A percentile compares a stretch with the other conserved stretches of the same genome.
Evolutionary conservation across 1,140 invertebrate genomes (phyloP).

Genomic region (Asbolus verrucosus): DNA sequence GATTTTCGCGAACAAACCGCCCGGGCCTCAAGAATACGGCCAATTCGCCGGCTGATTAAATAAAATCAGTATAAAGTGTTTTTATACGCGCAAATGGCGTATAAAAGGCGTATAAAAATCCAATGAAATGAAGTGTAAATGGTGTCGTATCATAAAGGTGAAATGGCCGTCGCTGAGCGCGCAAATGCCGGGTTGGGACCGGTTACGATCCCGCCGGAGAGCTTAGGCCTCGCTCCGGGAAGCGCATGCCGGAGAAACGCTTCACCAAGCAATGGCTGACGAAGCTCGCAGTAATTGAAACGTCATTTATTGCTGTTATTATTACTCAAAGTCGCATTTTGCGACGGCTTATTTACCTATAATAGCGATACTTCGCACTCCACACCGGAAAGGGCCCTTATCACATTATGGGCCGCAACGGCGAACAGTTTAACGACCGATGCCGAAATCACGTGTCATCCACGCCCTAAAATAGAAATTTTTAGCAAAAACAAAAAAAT

Average conservation of each 20-base stretch:
- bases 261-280: constrained; percentile 35
- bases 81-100: constrained; percentile 53
- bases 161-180: constrained; percentile 59
- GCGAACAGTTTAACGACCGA: no score
- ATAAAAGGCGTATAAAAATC: constrained; percentile 60
- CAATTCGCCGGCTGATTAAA: constrained; percentile 28
- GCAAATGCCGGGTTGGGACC: constrained; percentile 57
- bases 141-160: constrained; percentile 60
- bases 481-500: no score
- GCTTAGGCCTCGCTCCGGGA: constrained; percentile 28
- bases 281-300: no score
- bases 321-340: no score
- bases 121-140: constrained; percentile 63
- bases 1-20: neutral
- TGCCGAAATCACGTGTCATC: no score
- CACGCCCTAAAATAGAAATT: no score
- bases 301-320: no score
- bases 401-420: no score
- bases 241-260: constrained; percentile 38
- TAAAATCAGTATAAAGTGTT: constrained; percentile 44
- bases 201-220: constrained; percentile 57
- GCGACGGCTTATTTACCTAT: no score
- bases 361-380: no score
- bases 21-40: neutral
- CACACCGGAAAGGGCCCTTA: no score